Percentiles rank a stretch among this genome's conserved stretches.
phyloP scores from a whole-genome alignment of 2,113 vertebrate genomes.

The Melanotaenia duboulayi region DNA sequence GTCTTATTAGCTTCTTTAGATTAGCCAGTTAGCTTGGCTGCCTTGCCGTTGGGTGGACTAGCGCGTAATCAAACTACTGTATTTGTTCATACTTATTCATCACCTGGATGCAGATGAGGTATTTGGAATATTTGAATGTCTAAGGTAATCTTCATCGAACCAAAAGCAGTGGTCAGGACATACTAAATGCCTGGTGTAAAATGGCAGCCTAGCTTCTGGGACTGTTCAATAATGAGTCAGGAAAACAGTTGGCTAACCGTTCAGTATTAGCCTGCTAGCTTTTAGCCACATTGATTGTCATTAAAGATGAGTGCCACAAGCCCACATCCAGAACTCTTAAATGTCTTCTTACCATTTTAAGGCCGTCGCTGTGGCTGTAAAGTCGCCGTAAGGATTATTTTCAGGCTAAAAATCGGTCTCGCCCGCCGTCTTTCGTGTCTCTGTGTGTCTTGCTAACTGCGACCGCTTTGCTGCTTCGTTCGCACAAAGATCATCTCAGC shows the following conservation, averaged over 20 bases:
- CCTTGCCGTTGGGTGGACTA: background rate
- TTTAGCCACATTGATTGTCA: constrained; percentile 13
- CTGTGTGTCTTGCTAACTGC: constrained; percentile 65
- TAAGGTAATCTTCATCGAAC: background rate
- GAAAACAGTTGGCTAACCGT: constrained; percentile 74
- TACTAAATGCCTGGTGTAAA: constrained; percentile 59
- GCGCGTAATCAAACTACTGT: constrained; percentile 7
- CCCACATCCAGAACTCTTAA: fast-evolving
- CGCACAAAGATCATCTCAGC: constrained; percentile 77
- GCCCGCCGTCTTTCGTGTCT: constrained; percentile 4
- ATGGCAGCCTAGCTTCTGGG: constrained; percentile 74
- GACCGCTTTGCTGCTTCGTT: constrained; percentile 63
- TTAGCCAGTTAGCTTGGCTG: constrained; percentile 63
- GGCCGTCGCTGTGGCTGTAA: constrained; percentile 24
- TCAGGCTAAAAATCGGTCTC: background rate
- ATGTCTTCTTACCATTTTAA: constrained; percentile 69
- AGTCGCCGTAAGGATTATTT: background rate
- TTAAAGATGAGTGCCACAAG: background rate
- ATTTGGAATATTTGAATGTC: background rate
- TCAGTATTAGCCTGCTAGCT: constrained; percentile 69
- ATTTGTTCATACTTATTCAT: too few relatives aligned
- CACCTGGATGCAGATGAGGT: fast-evolving
- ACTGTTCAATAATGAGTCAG: constrained; percentile 80
- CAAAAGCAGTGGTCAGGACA: background rate
- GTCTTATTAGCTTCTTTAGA: constrained; percentile 41